Base-by-base conservation (phyloP, 1,140 invertebrate species). In the Trichoplusia ni region DNA sequence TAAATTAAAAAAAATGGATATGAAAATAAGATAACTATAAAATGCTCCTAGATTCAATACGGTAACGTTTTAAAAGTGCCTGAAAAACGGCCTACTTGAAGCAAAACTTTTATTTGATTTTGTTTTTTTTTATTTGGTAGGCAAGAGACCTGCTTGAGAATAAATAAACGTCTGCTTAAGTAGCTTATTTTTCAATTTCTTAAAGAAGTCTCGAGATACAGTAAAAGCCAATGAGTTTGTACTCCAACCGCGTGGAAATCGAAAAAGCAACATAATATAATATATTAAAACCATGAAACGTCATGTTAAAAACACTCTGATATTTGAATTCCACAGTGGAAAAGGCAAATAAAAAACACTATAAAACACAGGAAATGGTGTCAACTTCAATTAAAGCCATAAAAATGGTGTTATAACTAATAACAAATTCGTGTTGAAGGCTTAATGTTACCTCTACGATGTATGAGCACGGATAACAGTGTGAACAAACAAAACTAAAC, bases 361-460 rank as follows among this genome's bases (percentile, higher is more conserved):
- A 75, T 62, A 74, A 56, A 61, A 59, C n/a, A 67, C 59, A 59
- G 37, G 29, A 49, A 69, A 63, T 53, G 69, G 64, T 67, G 73
- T 75, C 67, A 72, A 75, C 61, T 69, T 67, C 67, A 75, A 72
- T 72, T 67, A 72, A 61, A 69, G 54, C 64, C 54, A 72, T 72
- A 69, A 75, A 71, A 69, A 46, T 16, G 25, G 63, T 67, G 63
- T 67, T 70, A 70, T 64, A 69, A 70, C 61, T 67, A 73, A 73
- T 73, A 70, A 67, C 64, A 54, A 56, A 62, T 54, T 64, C 38
- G 59, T 59, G 66, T 31, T 68, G 61, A 64, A 62, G 60, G 60
- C 66, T 58, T 58, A 58, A 58, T 58, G 38, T 35, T 16, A 13
- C 25, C 51, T 35, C 35, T 56, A 38, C 51, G 51, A 56, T 27